A percentile compares a stretch with the other conserved stretches of the same genome.
phyloP scores from a whole-genome alignment of 2,797 vertebrate genomes.

The Benthosema pterotum region DNA sequence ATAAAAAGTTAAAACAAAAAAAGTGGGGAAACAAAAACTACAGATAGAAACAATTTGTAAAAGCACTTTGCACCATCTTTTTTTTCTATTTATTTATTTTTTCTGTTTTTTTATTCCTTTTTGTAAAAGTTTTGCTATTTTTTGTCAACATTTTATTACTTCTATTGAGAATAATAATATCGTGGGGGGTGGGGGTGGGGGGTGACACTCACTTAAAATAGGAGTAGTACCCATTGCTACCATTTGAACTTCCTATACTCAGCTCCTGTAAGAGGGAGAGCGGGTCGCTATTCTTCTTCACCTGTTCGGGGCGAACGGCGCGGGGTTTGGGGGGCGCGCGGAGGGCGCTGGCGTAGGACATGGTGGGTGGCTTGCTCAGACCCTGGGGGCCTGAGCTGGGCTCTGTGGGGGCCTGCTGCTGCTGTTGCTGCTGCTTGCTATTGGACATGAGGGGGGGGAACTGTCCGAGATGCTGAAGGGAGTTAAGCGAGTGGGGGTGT shows the following conservation, averaged over 20 bases:
- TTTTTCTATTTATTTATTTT: constrained; percentile 17
- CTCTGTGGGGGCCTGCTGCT: constrained; percentile 85
- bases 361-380: constrained; percentile 89
- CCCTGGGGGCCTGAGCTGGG: constrained; percentile 80
- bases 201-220: constrained; percentile 94
- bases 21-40: constrained; percentile 67
- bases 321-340: constrained; percentile 95
- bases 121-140: constrained; percentile 58
- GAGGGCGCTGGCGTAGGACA: constrained; percentile 98
- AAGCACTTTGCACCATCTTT: constrained; percentile 74
- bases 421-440: constrained; percentile 83
- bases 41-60: constrained; percentile 76
- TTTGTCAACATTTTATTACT: constrained; percentile 51
- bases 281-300: constrained; percentile 97
- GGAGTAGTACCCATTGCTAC: constrained; percentile 99
- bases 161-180: constrained; percentile 20
- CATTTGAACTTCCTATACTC: constrained; percentile 97
- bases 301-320: constrained; percentile 91
- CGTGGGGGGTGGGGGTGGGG: constrained; percentile 24
- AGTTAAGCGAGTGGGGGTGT: constrained; percentile 82
- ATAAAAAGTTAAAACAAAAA: constrained; percentile 80
- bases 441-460: constrained; percentile 96
- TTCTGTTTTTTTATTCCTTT: constrained; percentile 17
- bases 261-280: constrained; percentile 98
- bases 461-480: constrained; percentile 96